A percentile compares a stretch with the other conserved stretches of the same genome.
Evolutionary conservation across 2,888 invertebrate species (phyloP).

Genomic region (Pollenia labialis): DNA sequence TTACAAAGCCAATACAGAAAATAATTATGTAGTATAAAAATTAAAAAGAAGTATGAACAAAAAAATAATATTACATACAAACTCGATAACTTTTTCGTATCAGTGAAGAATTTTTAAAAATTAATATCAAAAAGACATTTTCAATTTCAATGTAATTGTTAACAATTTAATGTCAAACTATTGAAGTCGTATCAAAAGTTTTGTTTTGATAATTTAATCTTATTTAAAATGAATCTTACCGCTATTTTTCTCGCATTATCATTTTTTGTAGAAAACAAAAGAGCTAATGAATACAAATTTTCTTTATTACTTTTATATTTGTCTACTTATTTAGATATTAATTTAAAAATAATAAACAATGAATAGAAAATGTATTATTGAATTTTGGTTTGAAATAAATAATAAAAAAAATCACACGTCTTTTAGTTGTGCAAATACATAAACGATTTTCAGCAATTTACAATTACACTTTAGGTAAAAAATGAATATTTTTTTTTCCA

Average conservation of each 20-base stretch:
- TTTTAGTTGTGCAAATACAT: neutral
- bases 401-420: constrained; percentile 3
- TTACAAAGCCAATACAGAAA: constrained; percentile 10
- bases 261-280: constrained; percentile 45
- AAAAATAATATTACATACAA: constrained; percentile 16
- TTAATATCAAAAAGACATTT: constrained; percentile 17
- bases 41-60: constrained; percentile 1
- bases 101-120: constrained; percentile 10
- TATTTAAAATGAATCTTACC: constrained; percentile 44
- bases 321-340: constrained; percentile 59
- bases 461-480: too few species aligned
- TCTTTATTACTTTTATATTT: constrained; percentile 56
- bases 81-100: constrained; percentile 17
- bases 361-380: constrained; percentile 75
- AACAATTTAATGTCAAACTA: constrained; percentile 19
- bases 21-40: neutral
- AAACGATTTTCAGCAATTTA: too few species aligned
- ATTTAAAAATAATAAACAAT: constrained; percentile 68
- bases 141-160: constrained; percentile 39
- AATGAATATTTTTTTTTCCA: too few species aligned
- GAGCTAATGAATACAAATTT: constrained; percentile 35
- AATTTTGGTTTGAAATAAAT: constrained; percentile 76
- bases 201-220: constrained; percentile 41
- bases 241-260: constrained; percentile 16
- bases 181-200: constrained; percentile 45